phyloP scores from a whole-genome alignment of 2,888 invertebrate genomes.

The Nephrotoma appendiculata region DNA sequence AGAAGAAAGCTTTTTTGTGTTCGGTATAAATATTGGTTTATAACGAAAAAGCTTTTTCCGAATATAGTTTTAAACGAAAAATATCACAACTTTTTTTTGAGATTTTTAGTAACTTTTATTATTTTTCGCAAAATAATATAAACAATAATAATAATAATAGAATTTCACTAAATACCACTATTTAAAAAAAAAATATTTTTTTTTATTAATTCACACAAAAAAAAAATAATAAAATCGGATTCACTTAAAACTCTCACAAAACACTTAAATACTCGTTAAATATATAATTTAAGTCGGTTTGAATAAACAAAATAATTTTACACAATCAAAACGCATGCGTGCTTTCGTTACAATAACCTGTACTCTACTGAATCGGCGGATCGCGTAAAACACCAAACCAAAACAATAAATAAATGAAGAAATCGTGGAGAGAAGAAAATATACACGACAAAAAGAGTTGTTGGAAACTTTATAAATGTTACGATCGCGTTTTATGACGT shows the following conservation, averaged over 20 bases:
- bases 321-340: background rate
- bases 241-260: background rate
- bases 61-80: background rate
- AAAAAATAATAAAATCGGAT: background rate
- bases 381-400: background rate
- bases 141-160: too few relatives aligned
- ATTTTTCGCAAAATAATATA: background rate
- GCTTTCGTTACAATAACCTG: conserved; percentile 8
- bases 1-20: background rate
- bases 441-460: background rate
- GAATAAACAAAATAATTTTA: background rate
- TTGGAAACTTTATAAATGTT: background rate
- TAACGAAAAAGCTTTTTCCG: background rate
- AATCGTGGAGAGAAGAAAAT: background rate
- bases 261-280: background rate
- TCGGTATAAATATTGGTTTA: background rate
- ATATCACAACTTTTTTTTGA: background rate
- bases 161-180: background rate
- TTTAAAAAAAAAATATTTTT: background rate
- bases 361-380: conserved; percentile 10
- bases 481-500: background rate
- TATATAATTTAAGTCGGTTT: background rate
- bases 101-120: background rate
- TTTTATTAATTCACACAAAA: background rate
- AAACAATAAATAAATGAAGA: background rate